A percentile compares a stretch with the other conserved stretches of the same genome.
phyloP scores from a whole-genome alignment of 2,113 vertebrate genomes.

The Neomonachus schauinslandi region DNA sequence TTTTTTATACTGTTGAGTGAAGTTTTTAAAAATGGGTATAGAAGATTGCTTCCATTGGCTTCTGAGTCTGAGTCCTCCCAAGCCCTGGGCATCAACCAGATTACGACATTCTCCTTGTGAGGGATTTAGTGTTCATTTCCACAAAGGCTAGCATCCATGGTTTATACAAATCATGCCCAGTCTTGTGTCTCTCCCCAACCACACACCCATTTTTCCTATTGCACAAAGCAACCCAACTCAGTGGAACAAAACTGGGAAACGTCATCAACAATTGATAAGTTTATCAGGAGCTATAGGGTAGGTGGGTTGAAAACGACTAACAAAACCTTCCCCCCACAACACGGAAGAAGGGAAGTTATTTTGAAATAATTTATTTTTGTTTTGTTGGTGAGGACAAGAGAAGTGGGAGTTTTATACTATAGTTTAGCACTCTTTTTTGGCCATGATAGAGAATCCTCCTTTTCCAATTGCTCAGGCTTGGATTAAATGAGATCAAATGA shows the following conservation, averaged over 20 bases:
- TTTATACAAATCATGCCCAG: not conserved
- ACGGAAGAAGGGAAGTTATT: not conserved
- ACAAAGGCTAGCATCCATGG: not conserved
- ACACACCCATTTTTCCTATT: not conserved
- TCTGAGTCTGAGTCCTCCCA: not conserved
- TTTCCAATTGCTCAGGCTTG: conserved; percentile 9
- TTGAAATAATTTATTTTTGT: not conserved
- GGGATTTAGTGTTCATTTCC: not conserved
- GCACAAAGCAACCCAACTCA: not conserved
- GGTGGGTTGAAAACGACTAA: not conserved
- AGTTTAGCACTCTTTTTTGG: not conserved
- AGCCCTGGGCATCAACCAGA: not conserved
- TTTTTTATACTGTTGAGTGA: not conserved
- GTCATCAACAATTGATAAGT: not conserved
- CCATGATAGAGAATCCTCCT: not conserved
- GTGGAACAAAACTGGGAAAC: not conserved
- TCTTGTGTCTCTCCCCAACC: not conserved
- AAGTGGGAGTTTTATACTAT: not conserved
- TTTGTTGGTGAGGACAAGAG: not conserved
- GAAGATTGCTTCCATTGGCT: not conserved
- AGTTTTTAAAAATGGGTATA: not conserved
- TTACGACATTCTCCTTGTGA: not conserved
- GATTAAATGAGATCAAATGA: conserved; percentile 58
- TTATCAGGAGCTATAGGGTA: not conserved
- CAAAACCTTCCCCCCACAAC: not conserved